Evolutionary conservation across 2,113 vertebrate species (phyloP).

Genomic region (Rhineura floridana): DNA sequence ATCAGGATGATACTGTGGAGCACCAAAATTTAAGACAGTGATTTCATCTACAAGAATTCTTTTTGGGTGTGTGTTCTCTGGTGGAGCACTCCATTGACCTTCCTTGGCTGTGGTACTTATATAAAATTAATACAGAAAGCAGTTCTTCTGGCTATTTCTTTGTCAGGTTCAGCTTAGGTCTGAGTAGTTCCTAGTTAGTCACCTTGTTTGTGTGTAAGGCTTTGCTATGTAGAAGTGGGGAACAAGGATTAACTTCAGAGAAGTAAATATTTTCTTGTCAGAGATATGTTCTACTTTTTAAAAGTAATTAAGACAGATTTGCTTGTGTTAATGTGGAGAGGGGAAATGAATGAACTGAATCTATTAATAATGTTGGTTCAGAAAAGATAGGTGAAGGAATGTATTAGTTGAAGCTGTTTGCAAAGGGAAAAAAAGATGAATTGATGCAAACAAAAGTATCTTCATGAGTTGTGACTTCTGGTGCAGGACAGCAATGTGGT

Average conservation of each 20-base stretch:
- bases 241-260: not conserved
- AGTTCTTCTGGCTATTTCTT: not conserved
- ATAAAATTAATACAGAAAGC: not conserved
- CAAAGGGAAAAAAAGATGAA: not conserved
- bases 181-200: not conserved
- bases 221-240: not conserved
- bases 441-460: not conserved
- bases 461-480: not conserved
- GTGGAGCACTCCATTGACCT: not conserved
- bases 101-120: not conserved
- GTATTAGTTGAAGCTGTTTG: not conserved
- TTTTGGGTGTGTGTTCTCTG: not conserved
- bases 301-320: not conserved
- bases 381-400: not conserved
- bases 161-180: not conserved
- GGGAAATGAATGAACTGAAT: not conserved
- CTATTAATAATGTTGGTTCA: not conserved
- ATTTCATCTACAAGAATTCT: not conserved
- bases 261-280: not conserved
- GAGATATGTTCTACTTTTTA: not conserved
- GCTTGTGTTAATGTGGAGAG: not conserved
- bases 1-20: not conserved
- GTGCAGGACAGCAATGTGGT: not conserved
- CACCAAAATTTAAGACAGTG: not conserved
- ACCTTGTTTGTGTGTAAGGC: not conserved